Base-by-base conservation (phyloP, 2,797 vertebrate species). In the Hipposideros larvatus region DNA sequence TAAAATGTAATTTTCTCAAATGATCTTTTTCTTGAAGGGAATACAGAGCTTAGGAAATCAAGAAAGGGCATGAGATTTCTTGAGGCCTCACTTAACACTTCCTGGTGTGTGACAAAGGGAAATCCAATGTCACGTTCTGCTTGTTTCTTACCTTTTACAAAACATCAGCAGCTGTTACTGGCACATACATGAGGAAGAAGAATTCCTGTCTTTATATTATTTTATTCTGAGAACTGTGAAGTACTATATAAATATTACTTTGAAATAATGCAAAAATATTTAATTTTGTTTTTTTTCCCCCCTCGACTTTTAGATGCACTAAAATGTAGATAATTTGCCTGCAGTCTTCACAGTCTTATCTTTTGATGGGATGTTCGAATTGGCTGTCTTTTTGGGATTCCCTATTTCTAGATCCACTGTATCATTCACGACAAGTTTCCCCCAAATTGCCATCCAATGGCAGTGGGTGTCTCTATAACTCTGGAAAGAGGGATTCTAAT, bases 211-310 rank as follows among this genome's bases (percentile, higher is more conserved):
- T 87, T 87, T 66, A 70, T 85, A 63, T 53, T 24, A 31, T 28
- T 59, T 73, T 7, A 8, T 57, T 89, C 71, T 37, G 61, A 94
- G 79, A 88, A 55, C 68, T 85, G 18, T 74, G 83, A 87, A 71
- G 73, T 86, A 77, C 8, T 19, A 13, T 53, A 41, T 65, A 96
- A 92, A 83, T 79, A 51, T 63, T 87, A 57, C 71, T 66, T 95
- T 53, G 82, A 79, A 78, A 70, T 71, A 90, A 88, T 79, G 34
- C 7, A 43, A 82, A 79, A 86, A 46, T 14, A 34, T 48, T 86
- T 53, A 66, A 70, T 57, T 59, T 43, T 43, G 48, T 21, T 14
- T 86, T 70, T 66, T 53, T 70, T 48, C 14, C 0, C 24, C 66
- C n/a, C 66, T 87, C 8, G 51, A 77, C 43, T 70, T 34, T 94